phyloP scores from a whole-genome alignment of 2,797 vertebrate species.

The Gila robusta region DNA sequence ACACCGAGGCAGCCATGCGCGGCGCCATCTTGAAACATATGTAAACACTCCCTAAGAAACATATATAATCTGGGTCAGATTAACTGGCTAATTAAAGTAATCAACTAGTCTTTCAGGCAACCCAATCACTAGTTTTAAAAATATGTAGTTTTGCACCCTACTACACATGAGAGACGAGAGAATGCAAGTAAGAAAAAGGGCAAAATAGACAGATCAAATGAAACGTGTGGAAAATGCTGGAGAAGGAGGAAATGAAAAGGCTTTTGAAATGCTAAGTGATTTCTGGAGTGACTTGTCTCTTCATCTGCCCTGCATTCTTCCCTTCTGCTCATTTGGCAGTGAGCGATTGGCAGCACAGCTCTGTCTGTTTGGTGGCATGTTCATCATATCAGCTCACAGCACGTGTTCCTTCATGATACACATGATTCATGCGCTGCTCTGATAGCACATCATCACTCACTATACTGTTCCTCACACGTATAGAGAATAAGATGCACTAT shows the following conservation, averaged over 20 bases:
- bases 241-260: conserved; percentile 39
- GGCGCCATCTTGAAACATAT: too few relatives aligned
- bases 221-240: conserved; percentile 13
- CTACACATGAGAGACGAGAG: neutral
- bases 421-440: conserved; percentile 31
- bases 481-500: neutral
- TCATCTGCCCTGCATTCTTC: conserved; percentile 53
- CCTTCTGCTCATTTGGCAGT: conserved; percentile 54
- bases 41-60: too few relatives aligned
- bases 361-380: conserved; percentile 48
- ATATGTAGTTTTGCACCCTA: neutral
- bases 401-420: conserved; percentile 32
- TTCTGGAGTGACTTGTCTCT: conserved; percentile 45
- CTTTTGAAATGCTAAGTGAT: conserved; percentile 52
- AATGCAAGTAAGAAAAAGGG: neutral
- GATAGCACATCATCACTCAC: conserved; percentile 21
- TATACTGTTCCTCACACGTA: conserved; percentile 22
- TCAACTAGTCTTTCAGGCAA: neutral
- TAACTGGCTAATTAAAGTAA: neutral
- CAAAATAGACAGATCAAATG: conserved; percentile 41
- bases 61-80: neutral
- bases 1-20: too few relatives aligned
- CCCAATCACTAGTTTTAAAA: neutral
- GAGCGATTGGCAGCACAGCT: conserved; percentile 25
- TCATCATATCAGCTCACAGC: conserved; percentile 49